Percentiles rank a stretch among this genome's conserved stretches.
phyloP scores from a whole-genome alignment of 2,888 invertebrate genomes.

The Amphipoea lucens region DNA sequence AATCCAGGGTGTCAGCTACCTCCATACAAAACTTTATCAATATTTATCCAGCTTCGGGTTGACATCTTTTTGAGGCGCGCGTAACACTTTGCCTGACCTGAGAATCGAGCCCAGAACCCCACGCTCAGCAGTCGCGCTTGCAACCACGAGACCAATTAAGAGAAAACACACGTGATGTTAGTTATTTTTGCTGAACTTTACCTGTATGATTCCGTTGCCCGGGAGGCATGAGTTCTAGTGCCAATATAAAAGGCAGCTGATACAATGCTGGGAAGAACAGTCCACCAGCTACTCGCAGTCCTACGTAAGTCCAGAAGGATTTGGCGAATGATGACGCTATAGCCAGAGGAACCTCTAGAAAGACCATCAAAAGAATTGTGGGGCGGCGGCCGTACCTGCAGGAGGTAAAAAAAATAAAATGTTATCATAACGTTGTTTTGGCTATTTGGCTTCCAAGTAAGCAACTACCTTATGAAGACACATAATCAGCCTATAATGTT shows the following conservation, averaged over 20 bases:
- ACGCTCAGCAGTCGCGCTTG: too few relatives aligned
- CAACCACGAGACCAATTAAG: too few relatives aligned
- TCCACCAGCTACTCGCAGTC: conserved; percentile 91
- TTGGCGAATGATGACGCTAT: conserved; percentile 91
- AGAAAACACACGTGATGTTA: neutral
- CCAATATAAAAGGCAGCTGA: conserved; percentile 92
- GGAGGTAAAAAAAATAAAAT: conserved; percentile 46
- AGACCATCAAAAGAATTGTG: conserved; percentile 91
- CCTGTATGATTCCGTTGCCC: conserved; percentile 91
- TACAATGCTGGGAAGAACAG: conserved; percentile 92
- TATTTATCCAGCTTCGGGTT: too few relatives aligned
- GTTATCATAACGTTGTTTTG: too few relatives aligned
- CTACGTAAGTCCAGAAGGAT: conserved; percentile 91
- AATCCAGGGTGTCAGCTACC: too few relatives aligned
- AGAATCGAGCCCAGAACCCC: too few relatives aligned
- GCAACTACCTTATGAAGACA: neutral
- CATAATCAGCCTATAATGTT: neutral
- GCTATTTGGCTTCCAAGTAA: neutral
- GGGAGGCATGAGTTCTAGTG: conserved; percentile 92
- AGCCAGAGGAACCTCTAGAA: conserved; percentile 91
- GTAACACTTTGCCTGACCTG: too few relatives aligned
- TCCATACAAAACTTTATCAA: too few relatives aligned
- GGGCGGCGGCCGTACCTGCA: conserved; percentile 91
- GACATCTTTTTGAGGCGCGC: too few relatives aligned
- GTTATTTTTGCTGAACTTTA: conserved; percentile 54